A percentile compares a stretch with the other conserved stretches of the same genome.
phyloP scores from a whole-genome alignment of 2,797 vertebrate genomes.

The Myiothlypis coronata region DNA sequence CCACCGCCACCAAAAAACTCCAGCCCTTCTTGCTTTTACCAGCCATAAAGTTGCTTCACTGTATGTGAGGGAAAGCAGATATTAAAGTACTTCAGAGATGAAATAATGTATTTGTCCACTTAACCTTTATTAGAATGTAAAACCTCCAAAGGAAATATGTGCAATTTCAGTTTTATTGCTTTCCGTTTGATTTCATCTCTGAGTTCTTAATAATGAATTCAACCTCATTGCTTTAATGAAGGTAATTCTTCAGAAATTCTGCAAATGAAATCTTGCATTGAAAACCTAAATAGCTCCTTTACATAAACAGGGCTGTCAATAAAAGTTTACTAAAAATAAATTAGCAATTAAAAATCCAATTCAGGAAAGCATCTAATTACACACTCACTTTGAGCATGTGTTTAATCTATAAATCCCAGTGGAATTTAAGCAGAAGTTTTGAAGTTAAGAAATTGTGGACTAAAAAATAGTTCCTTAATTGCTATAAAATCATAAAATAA shows the following conservation, averaged over 20 bases:
- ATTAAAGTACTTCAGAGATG: not conserved
- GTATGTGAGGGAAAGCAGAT: not conserved
- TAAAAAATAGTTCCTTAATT: not conserved
- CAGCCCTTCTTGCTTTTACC: not conserved
- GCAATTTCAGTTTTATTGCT: not conserved
- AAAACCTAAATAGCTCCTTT: not conserved
- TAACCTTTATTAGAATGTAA: not conserved
- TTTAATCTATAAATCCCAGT: not conserved
- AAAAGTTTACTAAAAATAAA: not conserved
- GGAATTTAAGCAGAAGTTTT: not conserved
- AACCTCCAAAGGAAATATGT: not conserved
- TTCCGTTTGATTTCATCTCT: not conserved
- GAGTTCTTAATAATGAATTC: not conserved
- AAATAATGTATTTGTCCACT: not conserved
- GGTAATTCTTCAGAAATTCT: not conserved
- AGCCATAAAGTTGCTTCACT: not conserved
- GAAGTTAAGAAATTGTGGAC: not conserved
- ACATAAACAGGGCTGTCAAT: not conserved
- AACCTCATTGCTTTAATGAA: not conserved
- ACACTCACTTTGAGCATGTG: not conserved
- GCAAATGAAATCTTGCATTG: not conserved
- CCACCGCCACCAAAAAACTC: rapidly evolving
- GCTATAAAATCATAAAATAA: not conserved
- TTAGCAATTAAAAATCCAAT: not conserved
- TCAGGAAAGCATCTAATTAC: not conserved